Conservation (phyloP, 1,140 invertebrate species). For the Megalonaias nervosa region DNA sequence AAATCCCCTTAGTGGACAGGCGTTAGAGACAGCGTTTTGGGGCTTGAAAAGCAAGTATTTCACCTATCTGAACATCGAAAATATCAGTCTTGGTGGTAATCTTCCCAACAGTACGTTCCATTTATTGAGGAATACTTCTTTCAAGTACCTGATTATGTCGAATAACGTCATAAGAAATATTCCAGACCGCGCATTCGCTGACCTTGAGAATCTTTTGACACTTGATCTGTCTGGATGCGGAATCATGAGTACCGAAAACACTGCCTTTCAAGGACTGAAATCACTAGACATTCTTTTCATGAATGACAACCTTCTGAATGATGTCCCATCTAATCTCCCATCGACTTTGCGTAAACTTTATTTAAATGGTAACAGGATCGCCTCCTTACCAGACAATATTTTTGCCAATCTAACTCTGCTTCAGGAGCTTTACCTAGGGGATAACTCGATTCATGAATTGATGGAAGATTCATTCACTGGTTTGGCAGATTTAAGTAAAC, state of each 20-base stretch:
- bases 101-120: slow-evolving; percentile 46
- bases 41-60: slow-evolving; percentile 38
- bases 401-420: slow-evolving; percentile 43
- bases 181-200: slow-evolving; percentile 39
- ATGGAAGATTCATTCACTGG: slow-evolving; percentile 46
- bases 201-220: slow-evolving; percentile 38
- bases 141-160: slow-evolving; percentile 46
- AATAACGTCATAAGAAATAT: slow-evolving; percentile 45
- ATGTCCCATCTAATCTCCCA: slow-evolving; percentile 49
- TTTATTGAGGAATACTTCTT: slow-evolving; percentile 38
- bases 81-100: slow-evolving; percentile 39
- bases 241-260: slow-evolving; percentile 29
- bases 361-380: slow-evolving; percentile 48
- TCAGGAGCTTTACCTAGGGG: slow-evolving; percentile 41
- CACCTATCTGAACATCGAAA: slow-evolving; percentile 49
- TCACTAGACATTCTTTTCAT: slow-evolving; percentile 41
- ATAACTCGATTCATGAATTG: slow-evolving; percentile 41
- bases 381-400: slow-evolving; percentile 16
- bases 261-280: slow-evolving; percentile 48
- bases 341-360: slow-evolving; percentile 40
- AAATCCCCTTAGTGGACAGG: slow-evolving; percentile 42
- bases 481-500: slow-evolving; percentile 38
- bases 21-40: slow-evolving; percentile 35
- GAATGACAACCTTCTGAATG: slow-evolving; percentile 41
- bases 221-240: slow-evolving; percentile 47